phyloP scores from a whole-genome alignment of 2,888 invertebrate species.

The Macroteleia sp. region DNA sequence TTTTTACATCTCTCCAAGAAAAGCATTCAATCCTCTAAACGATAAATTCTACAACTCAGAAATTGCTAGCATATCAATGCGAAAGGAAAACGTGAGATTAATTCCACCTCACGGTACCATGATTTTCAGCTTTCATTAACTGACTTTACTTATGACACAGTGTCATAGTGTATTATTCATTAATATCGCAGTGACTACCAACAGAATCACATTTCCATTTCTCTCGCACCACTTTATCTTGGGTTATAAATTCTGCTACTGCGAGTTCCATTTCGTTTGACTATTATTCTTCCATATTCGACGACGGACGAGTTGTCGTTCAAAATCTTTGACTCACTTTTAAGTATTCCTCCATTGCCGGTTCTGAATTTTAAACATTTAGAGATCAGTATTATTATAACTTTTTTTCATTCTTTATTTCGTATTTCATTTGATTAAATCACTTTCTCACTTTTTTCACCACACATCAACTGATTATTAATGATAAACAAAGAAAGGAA shows the following conservation, averaged over 20 bases:
- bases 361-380: no score
- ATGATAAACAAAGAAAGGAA: no score
- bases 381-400: no score
- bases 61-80: slow-evolving; percentile 28
- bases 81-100: slow-evolving; percentile 23
- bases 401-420: no score
- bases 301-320: slow-evolving; percentile 57
- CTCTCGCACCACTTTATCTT: no score
- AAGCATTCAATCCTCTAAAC: neutral
- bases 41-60: slow-evolving; percentile 17
- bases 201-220: slow-evolving; percentile 66
- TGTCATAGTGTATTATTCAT: slow-evolving; percentile 57
- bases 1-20: neutral
- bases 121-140: slow-evolving; percentile 49
- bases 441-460: no score
- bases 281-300: slow-evolving; percentile 68
- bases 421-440: no score
- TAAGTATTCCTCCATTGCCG: slow-evolving; percentile 38
- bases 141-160: slow-evolving; percentile 52
- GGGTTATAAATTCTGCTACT: slow-evolving; percentile 69
- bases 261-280: slow-evolving; percentile 66
- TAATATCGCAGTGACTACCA: slow-evolving; percentile 56
- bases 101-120: slow-evolving; percentile 18
- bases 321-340: slow-evolving; percentile 51
- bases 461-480: no score